Conservation (phyloP, 2,888 invertebrate genomes). For the Dolomedes plantarius region DNA sequence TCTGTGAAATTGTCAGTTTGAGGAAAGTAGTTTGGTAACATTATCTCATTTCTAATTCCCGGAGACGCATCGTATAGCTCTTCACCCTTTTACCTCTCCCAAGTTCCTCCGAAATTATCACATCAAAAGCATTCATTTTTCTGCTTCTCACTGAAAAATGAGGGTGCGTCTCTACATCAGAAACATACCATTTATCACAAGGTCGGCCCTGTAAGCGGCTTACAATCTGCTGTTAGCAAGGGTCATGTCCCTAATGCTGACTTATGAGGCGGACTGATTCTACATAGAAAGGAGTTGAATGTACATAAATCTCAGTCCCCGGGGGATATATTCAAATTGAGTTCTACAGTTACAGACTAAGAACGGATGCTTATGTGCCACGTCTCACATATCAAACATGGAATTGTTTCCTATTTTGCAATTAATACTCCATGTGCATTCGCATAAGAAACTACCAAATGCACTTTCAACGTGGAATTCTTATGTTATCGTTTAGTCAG, state of each 20-base stretch:
- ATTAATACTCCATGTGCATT: no score
- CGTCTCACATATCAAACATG: no score
- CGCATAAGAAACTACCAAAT: no score
- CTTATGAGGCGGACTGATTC: background rate
- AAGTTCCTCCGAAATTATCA: background rate
- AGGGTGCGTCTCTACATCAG: background rate
- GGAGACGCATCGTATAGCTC: background rate
- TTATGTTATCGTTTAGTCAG: no score
- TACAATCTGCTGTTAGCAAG: background rate
- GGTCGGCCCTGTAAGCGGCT: background rate
- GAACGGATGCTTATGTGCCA: no score
- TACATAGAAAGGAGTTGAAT: background rate
- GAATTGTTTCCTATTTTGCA: no score
- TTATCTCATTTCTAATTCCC: background rate
- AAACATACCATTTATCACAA: background rate
- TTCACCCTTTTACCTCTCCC: no score
- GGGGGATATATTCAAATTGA: no score
- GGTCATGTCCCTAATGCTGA: background rate
- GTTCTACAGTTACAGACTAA: no score
- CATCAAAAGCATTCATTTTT: conserved; percentile 6
- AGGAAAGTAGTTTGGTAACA: background rate
- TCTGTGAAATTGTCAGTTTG: background rate
- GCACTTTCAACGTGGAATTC: no score
- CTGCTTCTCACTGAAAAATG: background rate
- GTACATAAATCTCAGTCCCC: background rate